A percentile compares a stretch with the other conserved stretches of the same genome.
Conservation (phyloP, 2,797 vertebrate genomes). For the Hemitrygon akajei region DNA sequence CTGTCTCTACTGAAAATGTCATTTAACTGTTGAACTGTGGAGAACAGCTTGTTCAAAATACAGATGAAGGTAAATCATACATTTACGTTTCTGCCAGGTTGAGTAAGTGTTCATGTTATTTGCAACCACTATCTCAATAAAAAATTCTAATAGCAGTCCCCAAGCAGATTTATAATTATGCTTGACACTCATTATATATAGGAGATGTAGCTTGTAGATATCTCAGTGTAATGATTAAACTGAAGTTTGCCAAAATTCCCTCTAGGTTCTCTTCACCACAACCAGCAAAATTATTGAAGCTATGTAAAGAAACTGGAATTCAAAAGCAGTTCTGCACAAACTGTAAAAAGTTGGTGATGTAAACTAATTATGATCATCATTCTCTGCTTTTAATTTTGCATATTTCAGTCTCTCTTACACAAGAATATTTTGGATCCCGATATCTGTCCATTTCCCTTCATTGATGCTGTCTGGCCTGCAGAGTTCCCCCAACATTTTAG, state of each 20-base stretch:
- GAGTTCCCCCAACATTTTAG: too few relatives aligned
- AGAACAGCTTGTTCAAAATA: not conserved
- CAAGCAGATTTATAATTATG: not conserved
- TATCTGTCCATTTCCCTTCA: too few relatives aligned
- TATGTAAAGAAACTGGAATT: not conserved
- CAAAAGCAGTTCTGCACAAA: not conserved
- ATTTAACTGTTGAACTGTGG: not conserved
- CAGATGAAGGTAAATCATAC: not conserved
- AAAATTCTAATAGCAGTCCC: not conserved
- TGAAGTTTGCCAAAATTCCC: not conserved
- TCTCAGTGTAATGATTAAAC: not conserved
- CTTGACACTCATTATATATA: not conserved
- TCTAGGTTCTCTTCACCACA: not conserved
- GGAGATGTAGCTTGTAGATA: too few relatives aligned
- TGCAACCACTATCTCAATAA: not conserved
- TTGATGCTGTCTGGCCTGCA: too few relatives aligned
- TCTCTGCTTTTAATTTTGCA: not conserved
- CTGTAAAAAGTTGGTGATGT: not conserved
- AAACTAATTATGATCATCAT: not conserved
- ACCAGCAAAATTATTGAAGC: not conserved
- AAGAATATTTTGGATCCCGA: too few relatives aligned
- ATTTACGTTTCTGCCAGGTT: not conserved
- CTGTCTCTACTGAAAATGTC: not conserved
- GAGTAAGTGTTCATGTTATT: not conserved
- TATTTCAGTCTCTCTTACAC: too few relatives aligned